A percentile compares a stretch with the other conserved stretches of the same genome.
These are phyloP conservation scores for Cromileptes altivelis DNA, from an alignment of 2,113 vertebrate species.

Conservation along the genomic window DNA sequence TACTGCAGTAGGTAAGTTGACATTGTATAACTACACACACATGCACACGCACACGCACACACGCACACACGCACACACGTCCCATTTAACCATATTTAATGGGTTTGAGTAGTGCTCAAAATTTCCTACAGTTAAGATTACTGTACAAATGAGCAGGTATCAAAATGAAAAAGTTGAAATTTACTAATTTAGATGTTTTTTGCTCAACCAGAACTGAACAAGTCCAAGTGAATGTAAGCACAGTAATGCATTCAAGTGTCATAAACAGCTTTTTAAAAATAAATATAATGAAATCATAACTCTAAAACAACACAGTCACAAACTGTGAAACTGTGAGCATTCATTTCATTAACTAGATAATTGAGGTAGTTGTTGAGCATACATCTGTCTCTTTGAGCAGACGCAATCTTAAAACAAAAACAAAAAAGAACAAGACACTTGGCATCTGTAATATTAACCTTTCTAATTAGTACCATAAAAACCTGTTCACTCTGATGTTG, in stretches of 20 bases:
- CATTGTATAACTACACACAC: background rate
- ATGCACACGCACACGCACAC: too few species aligned
- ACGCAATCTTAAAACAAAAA: background rate
- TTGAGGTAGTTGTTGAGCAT: too few species aligned
- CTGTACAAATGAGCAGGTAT: background rate
- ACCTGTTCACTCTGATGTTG: background rate
- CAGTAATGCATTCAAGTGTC: background rate
- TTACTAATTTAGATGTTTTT: too few species aligned
- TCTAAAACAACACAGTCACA: background rate
- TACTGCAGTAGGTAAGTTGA: slow-evolving; percentile 83
- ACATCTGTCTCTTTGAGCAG: too few species aligned
- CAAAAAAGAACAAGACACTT: background rate
- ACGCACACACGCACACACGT: background rate
- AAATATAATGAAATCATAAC: background rate
- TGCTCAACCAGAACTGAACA: background rate
- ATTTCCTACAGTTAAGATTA: background rate
- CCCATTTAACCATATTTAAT: background rate
- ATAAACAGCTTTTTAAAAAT: background rate
- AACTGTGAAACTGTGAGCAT: background rate
- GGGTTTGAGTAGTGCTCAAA: background rate
- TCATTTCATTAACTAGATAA: too few species aligned
- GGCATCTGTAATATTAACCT: background rate
- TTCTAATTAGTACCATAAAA: background rate
- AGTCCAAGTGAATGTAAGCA: background rate
- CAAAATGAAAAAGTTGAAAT: too few species aligned